A percentile compares a stretch with the other conserved stretches of the same genome.
phyloP scores from a whole-genome alignment of 2,113 vertebrate genomes.

The Hippopotamus amphibius region DNA sequence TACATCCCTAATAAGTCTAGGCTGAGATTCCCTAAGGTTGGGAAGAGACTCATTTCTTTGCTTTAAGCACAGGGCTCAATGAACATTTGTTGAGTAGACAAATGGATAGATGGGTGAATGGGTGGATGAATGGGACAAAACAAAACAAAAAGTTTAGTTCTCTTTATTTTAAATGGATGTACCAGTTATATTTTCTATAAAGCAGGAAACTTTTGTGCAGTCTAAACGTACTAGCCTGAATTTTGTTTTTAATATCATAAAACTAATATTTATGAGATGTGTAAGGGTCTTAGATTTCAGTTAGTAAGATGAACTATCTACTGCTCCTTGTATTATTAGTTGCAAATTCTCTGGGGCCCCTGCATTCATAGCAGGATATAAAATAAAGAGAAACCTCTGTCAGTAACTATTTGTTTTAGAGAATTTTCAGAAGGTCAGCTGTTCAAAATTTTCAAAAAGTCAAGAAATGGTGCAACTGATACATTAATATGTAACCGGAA shows the following conservation, averaged over 20 bases:
- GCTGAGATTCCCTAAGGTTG: background rate
- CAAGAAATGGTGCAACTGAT: background rate
- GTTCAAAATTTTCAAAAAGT: slow-evolving; percentile 34
- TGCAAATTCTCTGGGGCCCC: slow-evolving; percentile 37
- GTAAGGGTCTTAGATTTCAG: slow-evolving; percentile 45
- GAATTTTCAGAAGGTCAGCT: slow-evolving; percentile 49
- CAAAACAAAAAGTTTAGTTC: background rate
- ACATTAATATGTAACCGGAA: slow-evolving; percentile 36
- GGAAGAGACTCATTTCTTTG: background rate
- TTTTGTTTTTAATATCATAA: slow-evolving; percentile 62
- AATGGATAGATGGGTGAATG: background rate
- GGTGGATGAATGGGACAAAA: background rate
- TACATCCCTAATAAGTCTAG: background rate
- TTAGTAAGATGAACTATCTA: slow-evolving; percentile 43
- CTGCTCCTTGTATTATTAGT: slow-evolving; percentile 24
- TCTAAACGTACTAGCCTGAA: slow-evolving; percentile 1
- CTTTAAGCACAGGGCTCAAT: background rate
- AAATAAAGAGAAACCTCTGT: slow-evolving; percentile 23
- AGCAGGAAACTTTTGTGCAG: background rate
- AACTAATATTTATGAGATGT: slow-evolving; percentile 41
- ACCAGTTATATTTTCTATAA: slow-evolving; percentile 10
- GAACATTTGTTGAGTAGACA: background rate
- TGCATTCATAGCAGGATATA: background rate
- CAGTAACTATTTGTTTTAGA: slow-evolving; percentile 53
- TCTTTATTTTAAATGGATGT: slow-evolving; percentile 9